phyloP scores from a whole-genome alignment of 1,140 invertebrate species.

The Drosophila sproati region DNA sequence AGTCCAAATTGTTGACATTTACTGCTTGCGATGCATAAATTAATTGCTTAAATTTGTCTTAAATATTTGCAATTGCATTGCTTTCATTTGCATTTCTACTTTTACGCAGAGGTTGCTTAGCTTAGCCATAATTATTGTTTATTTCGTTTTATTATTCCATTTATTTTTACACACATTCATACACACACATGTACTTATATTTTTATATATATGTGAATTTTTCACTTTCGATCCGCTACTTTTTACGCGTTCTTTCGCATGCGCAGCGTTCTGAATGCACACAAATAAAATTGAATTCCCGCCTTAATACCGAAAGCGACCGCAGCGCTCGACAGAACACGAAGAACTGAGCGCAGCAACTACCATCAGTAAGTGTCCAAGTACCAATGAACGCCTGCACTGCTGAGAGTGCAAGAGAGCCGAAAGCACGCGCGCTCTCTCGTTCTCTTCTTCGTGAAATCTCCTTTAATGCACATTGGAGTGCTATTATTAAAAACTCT shows the following conservation, averaged over 20 bases:
- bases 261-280: conserved; percentile 43
- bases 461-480: not conserved
- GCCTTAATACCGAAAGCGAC: conserved; percentile 4
- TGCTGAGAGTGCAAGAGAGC: conserved; percentile 1
- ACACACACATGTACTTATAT: not conserved
- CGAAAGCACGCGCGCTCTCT: not conserved
- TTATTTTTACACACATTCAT: conserved; percentile 7
- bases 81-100: conserved; percentile 36
- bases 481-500: too few species aligned
- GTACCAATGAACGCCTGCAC: conserved; percentile 12
- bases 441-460: not conserved
- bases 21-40: conserved; percentile 63
- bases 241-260: conserved; percentile 57
- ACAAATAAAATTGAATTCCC: not conserved
- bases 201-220: not conserved
- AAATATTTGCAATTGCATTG: conserved; percentile 47
- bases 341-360: conserved; percentile 39
- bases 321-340: conserved; percentile 31
- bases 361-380: conserved; percentile 8
- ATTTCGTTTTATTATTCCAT: conserved; percentile 12
- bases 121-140: conserved; percentile 31
- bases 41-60: conserved; percentile 39
- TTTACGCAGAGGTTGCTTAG: conserved; percentile 31
- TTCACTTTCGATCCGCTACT: conserved; percentile 47
- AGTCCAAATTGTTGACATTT: conserved; percentile 53